Evolutionary conservation across 2,113 vertebrate genomes (phyloP), one percentile per base, ranked within the genome.

Genomic region (Nyctibius bracteatus): DNA sequence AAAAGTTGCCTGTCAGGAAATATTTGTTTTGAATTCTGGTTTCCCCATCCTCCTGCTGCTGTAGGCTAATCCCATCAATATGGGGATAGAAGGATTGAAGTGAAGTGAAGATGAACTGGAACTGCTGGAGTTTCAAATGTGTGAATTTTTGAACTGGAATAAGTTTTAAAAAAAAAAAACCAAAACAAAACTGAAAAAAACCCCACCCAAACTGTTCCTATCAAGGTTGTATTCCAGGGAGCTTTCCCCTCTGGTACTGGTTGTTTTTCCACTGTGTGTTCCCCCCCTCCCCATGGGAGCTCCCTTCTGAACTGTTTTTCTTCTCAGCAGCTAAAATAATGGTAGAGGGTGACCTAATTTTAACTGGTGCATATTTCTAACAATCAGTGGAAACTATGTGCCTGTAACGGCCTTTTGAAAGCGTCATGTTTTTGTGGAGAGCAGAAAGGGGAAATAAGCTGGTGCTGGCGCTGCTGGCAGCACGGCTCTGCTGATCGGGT

Each of bases 331-430:
- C 79, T 96, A 31, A 96, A 96, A 91, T 95, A 94, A 88, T 39
- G 88, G 33, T 81, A 33, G 59, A 97, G 89, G 37, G 92, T 95
- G 94, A 88, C 59, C 80, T 93, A 92, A 91, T 96, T 98, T 81
- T 97, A 92, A 90, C 96, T 93, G 88, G 88, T 96, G 81, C 41
- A 67, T 95, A 86, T 52, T 97, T 96, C 86, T 97, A 86, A 66
- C 94, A 93, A 75, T 91, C 72, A 28, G 28, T 97, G 97, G 97
- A 97, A 95, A 95, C 88, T 94, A 95, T 92, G 94, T 13, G 81
- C 66, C 84, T 80, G 74, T 43, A 71, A 63, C 22, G 6, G 85
- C 95, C 95, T 95, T 92, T 81, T 74, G 83, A 94, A 92, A 95
- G 92, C 46, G 4, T 92, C 17, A 0, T 75, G 92, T 89, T 97